Base-by-base conservation (phyloP, 1,140 invertebrate genomes). In the Achroia grisella region DNA sequence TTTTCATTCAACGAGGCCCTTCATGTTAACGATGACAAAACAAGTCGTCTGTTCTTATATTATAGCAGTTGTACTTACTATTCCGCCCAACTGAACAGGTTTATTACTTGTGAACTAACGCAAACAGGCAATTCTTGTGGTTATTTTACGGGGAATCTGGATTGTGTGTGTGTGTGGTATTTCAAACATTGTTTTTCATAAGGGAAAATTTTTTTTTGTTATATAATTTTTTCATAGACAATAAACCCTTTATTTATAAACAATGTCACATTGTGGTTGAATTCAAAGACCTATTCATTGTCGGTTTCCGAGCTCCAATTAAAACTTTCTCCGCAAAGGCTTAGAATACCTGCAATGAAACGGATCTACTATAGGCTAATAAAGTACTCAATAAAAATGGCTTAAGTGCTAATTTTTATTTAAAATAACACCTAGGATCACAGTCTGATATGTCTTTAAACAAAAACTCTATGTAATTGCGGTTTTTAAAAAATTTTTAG, bases 231-330 rank as follows among this genome's bases (percentile, higher is more conserved):
- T n/a, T n/a, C n/a, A n/a, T n/a, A n/a, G n/a, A n/a, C n/a, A n/a
- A n/a, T n/a, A n/a, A n/a, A n/a, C n/a, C 17, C 17, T 23, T 23
- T 23, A 23, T 3, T 23, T 3, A 2, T 3, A 23, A 15, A 37
- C 13, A 59, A 50, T 52, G 50, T 35, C 35, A 33, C 54, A 45
- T 48, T 56, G 37, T 40, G 44, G 58, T 50, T 32, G 40, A 51
- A 41, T 17, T n/a, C 35, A 37, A 12, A 8, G 35, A 12, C 5
- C 35, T 37, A 15, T 13, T 5, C 17, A 15, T 14, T 54, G 41
- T 57, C 51, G 45, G 46, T 48, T 52, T 50, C 50, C 48, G 58
- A 54, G 60, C 52, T 44, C 50, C 63, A 59, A 60, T 70, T 72
- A 64, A 64, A 72, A 67, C 53, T 64, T 71, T 71, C 47, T 39